A percentile compares a stretch with the other conserved stretches of the same genome.
Conservation (phyloP, 1,140 invertebrate genomes). For the Drosophila kurseongensis region DNA sequence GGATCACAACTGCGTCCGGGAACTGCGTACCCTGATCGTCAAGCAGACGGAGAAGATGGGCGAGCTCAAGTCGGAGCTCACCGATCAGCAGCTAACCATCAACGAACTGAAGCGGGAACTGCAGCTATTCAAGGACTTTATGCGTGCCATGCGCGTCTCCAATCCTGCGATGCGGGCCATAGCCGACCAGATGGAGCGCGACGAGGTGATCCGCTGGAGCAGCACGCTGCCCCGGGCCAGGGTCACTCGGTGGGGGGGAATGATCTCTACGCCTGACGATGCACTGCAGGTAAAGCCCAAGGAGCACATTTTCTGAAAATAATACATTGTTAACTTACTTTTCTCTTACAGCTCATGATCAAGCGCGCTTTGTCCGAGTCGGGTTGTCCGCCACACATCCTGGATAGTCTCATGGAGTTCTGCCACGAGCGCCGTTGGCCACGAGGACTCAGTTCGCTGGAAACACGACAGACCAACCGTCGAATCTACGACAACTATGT, state of each 20-base stretch:
- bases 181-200: constrained; percentile 95
- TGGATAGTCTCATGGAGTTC: constrained; percentile 98
- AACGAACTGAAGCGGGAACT: constrained; percentile 95
- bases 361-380: constrained; percentile 96
- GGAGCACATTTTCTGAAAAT: no score
- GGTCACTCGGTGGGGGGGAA: constrained; percentile 98
- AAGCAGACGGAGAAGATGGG: constrained; percentile 93
- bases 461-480: constrained; percentile 96
- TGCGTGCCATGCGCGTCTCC: constrained; percentile 94
- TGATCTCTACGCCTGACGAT: constrained; percentile 94
- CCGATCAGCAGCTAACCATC: constrained; percentile 93
- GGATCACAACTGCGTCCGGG: constrained; percentile 96
- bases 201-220: constrained; percentile 97
- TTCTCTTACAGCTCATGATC: constrained; percentile 91
- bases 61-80: constrained; percentile 93
- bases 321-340: neutral
- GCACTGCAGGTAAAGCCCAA: constrained; percentile 90
- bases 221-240: constrained; percentile 92
- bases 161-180: constrained; percentile 95
- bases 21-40: constrained; percentile 93
- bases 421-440: constrained; percentile 98
- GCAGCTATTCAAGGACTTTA: constrained; percentile 94
- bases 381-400: constrained; percentile 95
- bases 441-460: constrained; percentile 94
- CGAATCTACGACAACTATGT: constrained; percentile 96